Percentiles rank a stretch among this genome's conserved stretches.
phyloP scores from a whole-genome alignment of 2,797 vertebrate species.

The Propithecus deckenii region DNA sequence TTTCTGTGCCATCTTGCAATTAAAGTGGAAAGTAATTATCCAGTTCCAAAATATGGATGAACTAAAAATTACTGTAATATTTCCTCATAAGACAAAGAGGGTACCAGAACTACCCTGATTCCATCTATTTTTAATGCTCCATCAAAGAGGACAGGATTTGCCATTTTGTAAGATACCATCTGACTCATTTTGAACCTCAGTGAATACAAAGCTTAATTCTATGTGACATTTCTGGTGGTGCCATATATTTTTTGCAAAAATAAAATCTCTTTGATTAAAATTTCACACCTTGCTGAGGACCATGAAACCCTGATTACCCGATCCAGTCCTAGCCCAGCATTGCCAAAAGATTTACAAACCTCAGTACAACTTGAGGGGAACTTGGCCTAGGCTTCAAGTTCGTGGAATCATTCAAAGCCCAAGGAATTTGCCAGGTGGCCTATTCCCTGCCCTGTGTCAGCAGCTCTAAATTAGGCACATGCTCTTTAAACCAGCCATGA shows the following conservation, averaged over 20 bases:
- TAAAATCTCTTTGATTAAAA: slow-evolving; percentile 79
- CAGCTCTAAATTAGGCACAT: slow-evolving; percentile 77
- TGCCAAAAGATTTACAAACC: slow-evolving; percentile 79
- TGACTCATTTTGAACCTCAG: slow-evolving; percentile 53
- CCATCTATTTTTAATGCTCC: slow-evolving; percentile 14
- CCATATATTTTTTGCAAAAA: slow-evolving; percentile 67
- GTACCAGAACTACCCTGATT: background rate
- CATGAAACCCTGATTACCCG: slow-evolving; percentile 76
- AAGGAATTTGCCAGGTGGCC: slow-evolving; percentile 75
- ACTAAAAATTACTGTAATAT: slow-evolving; percentile 48
- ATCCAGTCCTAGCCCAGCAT: slow-evolving; percentile 56
- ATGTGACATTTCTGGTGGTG: slow-evolving; percentile 69
- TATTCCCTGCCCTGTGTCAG: slow-evolving; percentile 70
- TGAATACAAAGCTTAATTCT: slow-evolving; percentile 58
- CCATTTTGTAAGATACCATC: background rate
- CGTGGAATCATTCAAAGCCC: slow-evolving; percentile 69
- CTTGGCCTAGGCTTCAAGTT: slow-evolving; percentile 74
- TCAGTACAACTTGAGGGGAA: slow-evolving; percentile 80
- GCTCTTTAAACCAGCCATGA: slow-evolving; percentile 67
- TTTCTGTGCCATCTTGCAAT: slow-evolving; percentile 62
- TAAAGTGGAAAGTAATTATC: slow-evolving; percentile 56
- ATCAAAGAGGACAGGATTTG: background rate
- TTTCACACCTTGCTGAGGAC: slow-evolving; percentile 79
- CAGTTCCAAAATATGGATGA: slow-evolving; percentile 40
- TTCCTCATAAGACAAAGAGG: slow-evolving; percentile 23